phyloP scores from a whole-genome alignment of 2,113 vertebrate genomes.

The Gavialis gangeticus region DNA sequence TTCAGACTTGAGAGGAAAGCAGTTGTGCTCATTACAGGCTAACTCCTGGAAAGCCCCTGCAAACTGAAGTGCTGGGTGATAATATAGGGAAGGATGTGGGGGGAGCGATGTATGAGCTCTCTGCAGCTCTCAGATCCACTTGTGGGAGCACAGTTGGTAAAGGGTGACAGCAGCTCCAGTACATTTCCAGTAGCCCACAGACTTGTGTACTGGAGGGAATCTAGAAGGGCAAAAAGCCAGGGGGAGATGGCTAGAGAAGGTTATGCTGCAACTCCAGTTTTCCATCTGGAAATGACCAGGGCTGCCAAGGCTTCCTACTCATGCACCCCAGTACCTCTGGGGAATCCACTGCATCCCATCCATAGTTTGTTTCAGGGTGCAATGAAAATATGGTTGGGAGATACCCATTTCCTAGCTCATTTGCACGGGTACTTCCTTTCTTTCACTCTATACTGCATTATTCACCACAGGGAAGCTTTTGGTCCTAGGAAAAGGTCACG shows the following conservation, averaged over 20 bases:
- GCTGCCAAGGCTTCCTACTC: background rate
- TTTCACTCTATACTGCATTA: background rate
- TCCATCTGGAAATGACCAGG: too few relatives aligned
- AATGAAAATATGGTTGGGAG: background rate
- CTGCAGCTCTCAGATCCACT: too few relatives aligned
- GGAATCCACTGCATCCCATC: background rate
- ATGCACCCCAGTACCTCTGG: background rate
- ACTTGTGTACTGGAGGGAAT: background rate
- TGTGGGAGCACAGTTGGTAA: background rate
- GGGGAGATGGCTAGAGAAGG: background rate
- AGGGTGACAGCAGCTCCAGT: conserved; percentile 1
- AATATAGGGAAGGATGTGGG: background rate
- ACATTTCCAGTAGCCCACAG: conserved; percentile 46
- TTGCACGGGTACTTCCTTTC: background rate
- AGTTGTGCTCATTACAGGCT: background rate
- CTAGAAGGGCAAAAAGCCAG: background rate
- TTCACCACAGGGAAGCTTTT: background rate
- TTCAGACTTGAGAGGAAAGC: conserved; percentile 39
- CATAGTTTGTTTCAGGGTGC: background rate
- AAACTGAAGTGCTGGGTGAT: conserved; percentile 29
- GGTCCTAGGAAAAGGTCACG: background rate
- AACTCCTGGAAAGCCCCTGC: conserved; percentile 43
- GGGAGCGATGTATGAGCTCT: conserved; percentile 16
- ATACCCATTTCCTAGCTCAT: background rate
- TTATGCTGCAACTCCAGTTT: background rate